Base-by-base conservation (phyloP, 2,797 vertebrate species). In the Sebastes nivosus region DNA sequence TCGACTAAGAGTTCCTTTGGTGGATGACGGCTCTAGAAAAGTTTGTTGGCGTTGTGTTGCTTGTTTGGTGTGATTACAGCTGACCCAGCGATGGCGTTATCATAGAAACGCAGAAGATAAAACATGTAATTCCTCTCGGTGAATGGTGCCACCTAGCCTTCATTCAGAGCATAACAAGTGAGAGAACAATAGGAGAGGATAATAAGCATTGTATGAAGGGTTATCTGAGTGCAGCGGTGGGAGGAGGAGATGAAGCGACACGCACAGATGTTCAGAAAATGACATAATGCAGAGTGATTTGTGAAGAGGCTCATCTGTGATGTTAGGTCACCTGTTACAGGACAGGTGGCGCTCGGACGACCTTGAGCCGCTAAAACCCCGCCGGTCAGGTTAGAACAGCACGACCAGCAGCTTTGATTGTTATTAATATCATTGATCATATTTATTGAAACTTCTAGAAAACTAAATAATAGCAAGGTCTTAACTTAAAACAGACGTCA, bases 181-280 rank as follows among this genome's bases (percentile, higher is more conserved):
- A 13, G 59, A n/a, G 38, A 50, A 75, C 25, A 63, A 6, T 61
- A 13, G 73, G 1, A 2, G 68, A 27, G 68, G 64, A 88, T 87
- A 84, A 90, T 82, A 65, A 89, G 83, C 75, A 63, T 79, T 75
- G 55, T 84, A 58, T 55, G 8, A 55, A 63, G 85, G 87, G 88
- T 92, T 87, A 89, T 91, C 16, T 69, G 55, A 72, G 59, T 52
- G 42, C 66, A 14, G 57, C 6, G 70, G 52, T 6, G 50, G 64
- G 77, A 66, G 79, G 29, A 63, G 80, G 67, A 66, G 72, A 27
- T 59, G 65, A 4, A 83, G 74, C 2, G 2, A 12, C 12, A 38
- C 14, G 80, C 79, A 81, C 86, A 92, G 85, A 92, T 88, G 85
- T 86, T 82, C 20, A 59, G 50, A 30, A 82, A 76, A 89, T 85